Evolutionary conservation across 2,113 vertebrate species (phyloP).

Genomic region (Pedionomus torquatus): DNA sequence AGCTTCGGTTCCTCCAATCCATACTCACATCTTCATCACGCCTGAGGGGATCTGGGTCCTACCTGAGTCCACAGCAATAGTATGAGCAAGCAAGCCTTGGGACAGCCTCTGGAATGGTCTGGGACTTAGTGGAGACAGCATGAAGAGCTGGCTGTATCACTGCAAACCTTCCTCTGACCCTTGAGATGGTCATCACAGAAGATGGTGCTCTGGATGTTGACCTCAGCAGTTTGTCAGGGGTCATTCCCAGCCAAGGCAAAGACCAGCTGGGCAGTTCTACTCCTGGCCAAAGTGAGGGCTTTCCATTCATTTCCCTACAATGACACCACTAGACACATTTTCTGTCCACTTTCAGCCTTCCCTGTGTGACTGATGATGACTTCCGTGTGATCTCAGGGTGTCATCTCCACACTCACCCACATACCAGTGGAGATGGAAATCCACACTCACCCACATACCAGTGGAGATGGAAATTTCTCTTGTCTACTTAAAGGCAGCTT

Average conservation of each 20-base stretch:
- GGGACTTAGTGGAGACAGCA: background rate
- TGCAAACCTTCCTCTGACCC: background rate
- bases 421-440: no score
- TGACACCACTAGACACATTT: no score
- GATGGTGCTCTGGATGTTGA: background rate
- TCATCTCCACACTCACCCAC: background rate
- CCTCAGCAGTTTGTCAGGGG: background rate
- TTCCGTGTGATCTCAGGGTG: background rate
- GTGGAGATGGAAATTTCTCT: background rate
- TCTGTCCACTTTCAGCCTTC: background rate
- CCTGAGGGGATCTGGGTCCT: background rate
- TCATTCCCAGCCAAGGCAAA: background rate
- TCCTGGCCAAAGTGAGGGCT: background rate
- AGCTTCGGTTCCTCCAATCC: background rate
- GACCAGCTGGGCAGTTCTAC: background rate
- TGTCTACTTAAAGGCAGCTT: background rate
- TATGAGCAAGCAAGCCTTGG: background rate
- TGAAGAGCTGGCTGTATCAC: background rate
- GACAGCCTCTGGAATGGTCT: background rate
- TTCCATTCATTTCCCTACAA: background rate
- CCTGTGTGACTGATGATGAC: fast-evolving
- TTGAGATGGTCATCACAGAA: no score
- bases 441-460: background rate
- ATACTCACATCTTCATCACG: no score
- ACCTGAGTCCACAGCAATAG: fast-evolving